Base-by-base conservation (phyloP, 1,140 invertebrate genomes). In the Tetramorium parvispinum region DNA sequence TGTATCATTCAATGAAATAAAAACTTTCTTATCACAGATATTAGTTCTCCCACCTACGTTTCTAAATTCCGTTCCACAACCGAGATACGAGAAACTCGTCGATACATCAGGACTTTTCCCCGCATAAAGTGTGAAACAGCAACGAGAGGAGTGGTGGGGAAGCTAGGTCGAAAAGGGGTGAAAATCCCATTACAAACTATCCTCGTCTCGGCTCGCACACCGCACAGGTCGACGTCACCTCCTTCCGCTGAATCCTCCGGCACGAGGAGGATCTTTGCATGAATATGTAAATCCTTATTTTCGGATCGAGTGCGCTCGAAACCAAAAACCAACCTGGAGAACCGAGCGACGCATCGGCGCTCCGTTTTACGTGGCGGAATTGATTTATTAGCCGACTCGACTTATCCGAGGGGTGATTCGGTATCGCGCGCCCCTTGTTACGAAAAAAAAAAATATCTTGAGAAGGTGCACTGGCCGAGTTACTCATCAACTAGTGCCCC, bases 241-340 rank as follows among this genome's bases (percentile, higher is more conserved):
- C 85, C 83, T 92, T 91, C 91, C 76, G 89, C 86, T 85, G 92
- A 90, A 93, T 93, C 86, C 93, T 92, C 90, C 88, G 88, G 87
- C 91, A 87, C 87, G 92, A 93, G 92, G 40, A 83, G 68, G 79
- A 94, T 94, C 93, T 93, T 92, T 93, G 92, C 94, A 95, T 95
- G 94, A 95, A 95, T 95, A 95, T 95, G 94, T 94, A 95, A 95
- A 95, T 95, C 94, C 94, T 95, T 95, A 95, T 95, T 94, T 95
- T 95, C 94, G 85, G 92, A 94, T 94, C 93, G 94, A 95, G 92
- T 95, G 93, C 94, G 94, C 94, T 93, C 93, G 94, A 94, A 94
- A 94, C 94, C 94, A 93, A 95, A 95, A 94, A 94, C 94, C 92
- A 94, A 94, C 91, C 91, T 93, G 91, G 92, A 94, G 91, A 92